phyloP scores from a whole-genome alignment of 2,888 invertebrate genomes.

The Anoplius nigerrimus region DNA sequence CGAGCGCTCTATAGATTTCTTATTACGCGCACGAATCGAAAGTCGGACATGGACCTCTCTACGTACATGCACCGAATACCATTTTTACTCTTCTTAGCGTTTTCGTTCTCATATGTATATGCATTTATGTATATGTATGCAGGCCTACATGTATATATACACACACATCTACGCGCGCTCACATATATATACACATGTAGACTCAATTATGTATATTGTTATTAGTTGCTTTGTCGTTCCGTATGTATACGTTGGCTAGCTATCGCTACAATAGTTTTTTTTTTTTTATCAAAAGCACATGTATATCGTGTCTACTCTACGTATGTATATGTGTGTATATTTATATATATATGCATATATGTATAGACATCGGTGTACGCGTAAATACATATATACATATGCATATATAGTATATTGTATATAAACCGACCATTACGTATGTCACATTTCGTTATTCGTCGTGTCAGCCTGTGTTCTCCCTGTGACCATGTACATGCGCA shows the following conservation, averaged over 20 bases:
- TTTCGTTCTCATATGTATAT: constrained; percentile 12
- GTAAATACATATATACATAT: constrained; percentile 65
- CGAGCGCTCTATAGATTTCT: constrained; percentile 30
- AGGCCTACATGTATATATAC: constrained; percentile 7
- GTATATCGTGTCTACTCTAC: constrained; percentile 70
- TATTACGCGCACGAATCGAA: neutral
- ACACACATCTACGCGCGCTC: neutral
- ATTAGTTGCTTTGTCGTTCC: constrained; percentile 38
- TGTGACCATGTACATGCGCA: neutral
- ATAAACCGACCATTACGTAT: constrained; percentile 62
- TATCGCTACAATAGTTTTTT: constrained; percentile 67
- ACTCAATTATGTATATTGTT: constrained; percentile 33
- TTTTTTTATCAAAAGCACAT: constrained; percentile 72
- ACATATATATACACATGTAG: constrained; percentile 13
- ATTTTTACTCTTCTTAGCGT: neutral
- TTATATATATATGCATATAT: constrained; percentile 55
- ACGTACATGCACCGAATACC: neutral
- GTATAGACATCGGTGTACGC: constrained; percentile 64
- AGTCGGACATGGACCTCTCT: neutral
- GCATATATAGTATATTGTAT: constrained; percentile 59
- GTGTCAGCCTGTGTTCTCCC: constrained; percentile 9
- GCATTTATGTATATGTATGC: constrained; percentile 28
- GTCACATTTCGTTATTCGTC: constrained; percentile 39
- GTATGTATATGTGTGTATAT: constrained; percentile 61
- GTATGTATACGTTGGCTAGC: constrained; percentile 59